Evolutionary conservation across 2,113 vertebrate genomes (phyloP).

Genomic region (Corvus moneduloides): DNA sequence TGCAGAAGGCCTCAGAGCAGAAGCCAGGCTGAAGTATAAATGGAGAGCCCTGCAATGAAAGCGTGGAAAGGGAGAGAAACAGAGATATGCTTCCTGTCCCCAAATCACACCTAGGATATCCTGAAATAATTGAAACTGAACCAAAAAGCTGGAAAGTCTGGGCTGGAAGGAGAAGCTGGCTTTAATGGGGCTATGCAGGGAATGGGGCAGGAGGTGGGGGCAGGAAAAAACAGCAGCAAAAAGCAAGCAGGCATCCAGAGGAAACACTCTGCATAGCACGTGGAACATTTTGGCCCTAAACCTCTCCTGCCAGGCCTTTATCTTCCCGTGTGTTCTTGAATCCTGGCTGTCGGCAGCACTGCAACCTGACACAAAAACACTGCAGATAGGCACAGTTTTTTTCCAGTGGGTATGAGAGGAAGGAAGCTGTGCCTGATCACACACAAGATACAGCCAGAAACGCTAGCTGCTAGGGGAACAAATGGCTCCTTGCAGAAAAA

Average conservation of each 20-base stretch:
- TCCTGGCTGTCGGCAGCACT: accelerated
- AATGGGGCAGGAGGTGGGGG: neutral
- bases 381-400: neutral
- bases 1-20: neutral
- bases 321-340: accelerated
- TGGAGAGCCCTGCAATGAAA: neutral
- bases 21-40: neutral
- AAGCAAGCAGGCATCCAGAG: neutral
- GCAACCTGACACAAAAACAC: constrained; percentile 1
- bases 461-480: constrained; percentile 39
- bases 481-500: constrained; percentile 15
- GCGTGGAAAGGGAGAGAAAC: accelerated
- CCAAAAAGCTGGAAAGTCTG: neutral
- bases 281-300: neutral
- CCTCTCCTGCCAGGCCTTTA: neutral
- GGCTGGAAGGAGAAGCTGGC: neutral
- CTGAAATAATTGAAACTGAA: neutral
- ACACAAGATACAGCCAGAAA: neutral
- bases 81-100: neutral
- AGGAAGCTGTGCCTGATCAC: constrained; percentile 1
- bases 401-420: constrained; percentile 2
- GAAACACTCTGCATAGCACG: neutral
- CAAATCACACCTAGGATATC: neutral
- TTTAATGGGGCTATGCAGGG: neutral
- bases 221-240: neutral